Evolutionary conservation across 2,113 vertebrate genomes (phyloP).

Genomic region (Nerophis ophidion): DNA sequence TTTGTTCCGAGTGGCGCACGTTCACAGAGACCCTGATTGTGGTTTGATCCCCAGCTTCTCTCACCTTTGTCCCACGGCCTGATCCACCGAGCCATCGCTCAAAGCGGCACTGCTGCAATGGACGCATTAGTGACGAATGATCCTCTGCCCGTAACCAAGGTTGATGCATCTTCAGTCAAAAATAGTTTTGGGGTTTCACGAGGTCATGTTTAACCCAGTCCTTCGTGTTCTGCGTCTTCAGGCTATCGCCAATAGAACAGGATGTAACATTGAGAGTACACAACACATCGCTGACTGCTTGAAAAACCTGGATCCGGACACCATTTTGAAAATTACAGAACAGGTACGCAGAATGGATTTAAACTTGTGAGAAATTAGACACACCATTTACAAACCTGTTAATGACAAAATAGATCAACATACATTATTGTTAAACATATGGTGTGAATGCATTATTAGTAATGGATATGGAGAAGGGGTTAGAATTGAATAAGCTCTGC

Average conservation of each 20-base stretch:
- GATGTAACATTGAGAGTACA: slow-evolving; percentile 62
- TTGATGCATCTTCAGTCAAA: background rate
- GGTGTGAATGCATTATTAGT: no score
- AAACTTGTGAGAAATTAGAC: background rate
- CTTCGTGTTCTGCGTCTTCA: slow-evolving; percentile 27
- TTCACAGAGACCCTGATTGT: background rate
- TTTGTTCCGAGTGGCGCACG: background rate
- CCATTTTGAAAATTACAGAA: background rate
- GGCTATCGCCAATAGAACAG: slow-evolving; percentile 57
- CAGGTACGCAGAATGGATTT: slow-evolving; percentile 14
- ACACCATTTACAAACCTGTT: no score
- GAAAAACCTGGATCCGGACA: slow-evolving; percentile 46
- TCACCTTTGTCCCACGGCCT: slow-evolving; percentile 75
- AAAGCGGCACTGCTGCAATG: slow-evolving; percentile 75
- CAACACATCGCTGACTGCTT: slow-evolving; percentile 61
- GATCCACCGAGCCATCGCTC: slow-evolving; percentile 78
- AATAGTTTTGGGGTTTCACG: background rate
- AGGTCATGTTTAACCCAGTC: background rate
- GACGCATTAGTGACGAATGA: background rate
- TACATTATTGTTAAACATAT: no score
- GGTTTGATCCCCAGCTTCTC: slow-evolving; percentile 64
- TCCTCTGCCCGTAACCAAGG: slow-evolving; percentile 35
- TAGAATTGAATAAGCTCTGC: no score
- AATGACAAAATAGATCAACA: no score
- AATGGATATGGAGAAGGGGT: no score